A percentile compares a stretch with the other conserved stretches of the same genome.
Evolutionary conservation across 2,113 vertebrate genomes (phyloP).

Genomic region (Zingel zingel): DNA sequence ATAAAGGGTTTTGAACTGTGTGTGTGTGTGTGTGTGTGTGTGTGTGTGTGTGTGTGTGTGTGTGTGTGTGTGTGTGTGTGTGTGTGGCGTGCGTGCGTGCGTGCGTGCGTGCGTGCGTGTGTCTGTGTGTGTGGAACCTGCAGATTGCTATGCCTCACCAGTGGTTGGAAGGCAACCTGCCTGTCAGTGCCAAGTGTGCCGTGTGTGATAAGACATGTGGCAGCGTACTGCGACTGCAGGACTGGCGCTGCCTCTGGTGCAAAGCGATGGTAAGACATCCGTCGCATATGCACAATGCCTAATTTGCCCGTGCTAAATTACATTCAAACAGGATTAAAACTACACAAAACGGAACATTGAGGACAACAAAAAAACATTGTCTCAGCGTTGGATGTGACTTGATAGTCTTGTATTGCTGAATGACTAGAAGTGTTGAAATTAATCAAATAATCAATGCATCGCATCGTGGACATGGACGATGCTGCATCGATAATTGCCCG

Average conservation of each 20-base stretch:
- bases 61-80: slow-evolving; percentile 22
- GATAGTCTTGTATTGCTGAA: neutral
- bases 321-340: neutral
- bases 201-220: slow-evolving; percentile 99
- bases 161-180: slow-evolving; percentile 97
- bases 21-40: slow-evolving; percentile 25
- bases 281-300: neutral
- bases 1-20: neutral
- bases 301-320: neutral
- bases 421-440: too few species aligned
- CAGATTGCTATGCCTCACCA: slow-evolving; percentile 99
- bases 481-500: too few species aligned
- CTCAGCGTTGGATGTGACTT: neutral
- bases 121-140: slow-evolving; percentile 28
- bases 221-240: slow-evolving; percentile 95
- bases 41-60: slow-evolving; percentile 35
- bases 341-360: neutral
- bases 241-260: slow-evolving; percentile 99
- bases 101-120: slow-evolving; percentile 8
- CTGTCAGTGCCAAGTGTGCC: slow-evolving; percentile 96
- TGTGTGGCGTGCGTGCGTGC: neutral
- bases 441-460: too few species aligned
- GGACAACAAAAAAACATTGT: too few species aligned
- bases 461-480: too few species aligned
- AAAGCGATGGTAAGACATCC: slow-evolving; percentile 93